Evolutionary conservation across 2,113 vertebrate genomes (phyloP), one percentile per base, ranked within the genome.

Genomic region (Gavialis gangeticus): DNA sequence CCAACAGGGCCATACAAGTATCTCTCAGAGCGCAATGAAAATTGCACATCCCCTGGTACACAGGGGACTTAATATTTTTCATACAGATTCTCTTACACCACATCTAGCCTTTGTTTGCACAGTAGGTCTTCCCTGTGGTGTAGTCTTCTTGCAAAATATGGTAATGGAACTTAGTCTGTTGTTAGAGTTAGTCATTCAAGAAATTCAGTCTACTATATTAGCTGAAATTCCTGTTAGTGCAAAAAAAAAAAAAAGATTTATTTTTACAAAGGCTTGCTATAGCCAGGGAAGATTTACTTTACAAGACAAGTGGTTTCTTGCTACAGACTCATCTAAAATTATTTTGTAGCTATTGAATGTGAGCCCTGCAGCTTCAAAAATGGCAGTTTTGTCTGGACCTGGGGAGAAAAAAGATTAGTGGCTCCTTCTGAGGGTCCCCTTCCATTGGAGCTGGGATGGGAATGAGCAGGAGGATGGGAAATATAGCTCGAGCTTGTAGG

Each of bases 41-140:
- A 97, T 96, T 97, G 96, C 96, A 95, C 92, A 94, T 97, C 96
- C 82, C 0, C 0, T 63, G 89, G 57, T 96, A 93, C 97, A 96
- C 97, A 69, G 60, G 96, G 91, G 96, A 97, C 90, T 96, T 97
- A 77, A 92, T 97, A 94, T 96, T 97, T 97, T 97, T 91, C 94
- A 88, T 69, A 75, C 92, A 88, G 93, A 87, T 96, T 96, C 96
- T 95, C 78, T 96, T 75, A 55, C 82, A 87, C 88, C 30, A 37
- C 85, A 75, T 57, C 75, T 91, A 80, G 88, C 82, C 75, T 91
- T 94, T 94, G 80, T 91, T 96, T 94, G 85, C 7, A 18, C 63
- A 95, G 34, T 79, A 54, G 10, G 81, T 93, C 75, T 76, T 85
- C 67, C 60, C 22, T 28, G 34, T 78, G 2, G 0, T 16, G 54